Base-by-base conservation (phyloP, 2,797 vertebrate genomes). In the Sebastes itinus region DNA sequence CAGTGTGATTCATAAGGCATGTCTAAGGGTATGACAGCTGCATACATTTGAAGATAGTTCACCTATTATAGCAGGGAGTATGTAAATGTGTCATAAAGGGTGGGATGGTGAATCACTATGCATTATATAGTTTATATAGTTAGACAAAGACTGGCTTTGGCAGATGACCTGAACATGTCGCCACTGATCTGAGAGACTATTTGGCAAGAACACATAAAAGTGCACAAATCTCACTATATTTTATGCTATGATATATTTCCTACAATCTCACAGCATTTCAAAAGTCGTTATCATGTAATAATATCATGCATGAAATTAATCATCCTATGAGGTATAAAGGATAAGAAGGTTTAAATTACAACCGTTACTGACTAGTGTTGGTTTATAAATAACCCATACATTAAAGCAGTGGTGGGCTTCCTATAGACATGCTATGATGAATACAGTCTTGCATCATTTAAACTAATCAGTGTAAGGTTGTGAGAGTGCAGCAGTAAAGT, bases 11-110 rank as follows among this genome's bases (percentile, higher is more conserved):
- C 56, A 86, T 65, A 35, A 66, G n/a, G 25, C 30, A 7, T 13
- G 72, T 76, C 65, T 68, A 5, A 70, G 52, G 55, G 13, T 14
- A 16, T 60, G 67, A 85, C 79, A 72, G 79, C 54, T 80, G 30
- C 75, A 85, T 86, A 62, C 22, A 84, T 90, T 58, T 72, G 9
- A 60, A 64, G 58, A 60, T 25, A 73, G 72, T 79, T 55, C 52
- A 66, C 46, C 78, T 49, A 7, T 73, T 78, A 79, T 33, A 72
- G 73, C 32, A 49, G 32, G 54, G 60, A 77, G 56, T 55, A 78
- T 65, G 65, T 35, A 63, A 64, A 77, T 35, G 23, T 38, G 67
- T 55, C 54, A 80, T 9, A 38, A 54, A 33, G 2, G 11, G 10
- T 7, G 23, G 1, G 16, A 16, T 13, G 20, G 20, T 72, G 66